Percentiles rank a stretch among this genome's conserved stretches.
Evolutionary conservation across 2,113 vertebrate species (phyloP).

Genomic region (Herpailurus yagouaroundi): DNA sequence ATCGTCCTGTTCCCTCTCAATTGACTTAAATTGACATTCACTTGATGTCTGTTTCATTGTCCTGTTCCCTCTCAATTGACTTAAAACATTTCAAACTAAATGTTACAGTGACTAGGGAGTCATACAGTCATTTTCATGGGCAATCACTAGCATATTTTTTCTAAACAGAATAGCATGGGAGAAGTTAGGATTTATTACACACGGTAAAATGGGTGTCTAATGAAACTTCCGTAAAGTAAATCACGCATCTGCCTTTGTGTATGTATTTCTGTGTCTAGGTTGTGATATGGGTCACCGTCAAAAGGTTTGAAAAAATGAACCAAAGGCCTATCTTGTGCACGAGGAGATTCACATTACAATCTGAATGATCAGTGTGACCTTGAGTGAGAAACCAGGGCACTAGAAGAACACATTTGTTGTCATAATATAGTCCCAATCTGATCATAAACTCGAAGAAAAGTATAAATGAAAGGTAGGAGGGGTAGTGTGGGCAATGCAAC

Average conservation of each 20-base stretch:
- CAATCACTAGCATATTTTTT: not conserved
- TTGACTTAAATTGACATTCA: not conserved
- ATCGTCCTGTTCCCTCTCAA: not conserved
- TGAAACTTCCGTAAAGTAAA: not conserved
- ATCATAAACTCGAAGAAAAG: not conserved
- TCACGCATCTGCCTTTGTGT: not conserved
- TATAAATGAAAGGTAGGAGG: not conserved
- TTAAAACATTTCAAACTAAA: conserved; percentile 1
- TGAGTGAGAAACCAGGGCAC: not conserved
- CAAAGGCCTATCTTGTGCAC: not conserved
- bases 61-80: not conserved
- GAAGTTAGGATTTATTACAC: not conserved
- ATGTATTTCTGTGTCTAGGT: not conserved
- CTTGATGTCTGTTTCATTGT: not conserved
- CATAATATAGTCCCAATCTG: not conserved
- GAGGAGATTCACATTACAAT: not conserved
- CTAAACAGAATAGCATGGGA: not conserved
- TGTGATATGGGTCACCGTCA: not conserved
- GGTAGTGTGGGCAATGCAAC: not conserved
- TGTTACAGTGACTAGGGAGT: not conserved
- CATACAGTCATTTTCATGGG: not conserved
- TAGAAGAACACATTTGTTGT: not conserved
- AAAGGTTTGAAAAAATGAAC: not conserved
- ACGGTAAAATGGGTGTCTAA: not conserved
- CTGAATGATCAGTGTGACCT: not conserved